Conservation (phyloP, 2,113 vertebrate genomes). For the Sprattus sprattus region DNA sequence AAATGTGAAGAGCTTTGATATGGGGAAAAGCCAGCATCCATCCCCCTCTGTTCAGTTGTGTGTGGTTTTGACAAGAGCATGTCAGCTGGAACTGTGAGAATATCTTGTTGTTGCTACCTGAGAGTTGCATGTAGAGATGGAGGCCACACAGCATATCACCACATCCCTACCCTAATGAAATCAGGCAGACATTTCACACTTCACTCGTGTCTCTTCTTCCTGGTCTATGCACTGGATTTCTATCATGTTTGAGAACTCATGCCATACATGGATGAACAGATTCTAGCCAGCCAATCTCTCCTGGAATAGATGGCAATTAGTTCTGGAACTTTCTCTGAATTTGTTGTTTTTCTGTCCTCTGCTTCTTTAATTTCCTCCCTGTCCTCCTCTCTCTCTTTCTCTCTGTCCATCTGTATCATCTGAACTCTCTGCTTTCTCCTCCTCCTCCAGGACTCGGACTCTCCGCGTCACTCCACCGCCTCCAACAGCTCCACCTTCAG, state of each 20-base stretch:
- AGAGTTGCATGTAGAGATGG: background rate
- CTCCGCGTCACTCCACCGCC: conserved; percentile 93
- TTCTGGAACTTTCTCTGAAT: background rate
- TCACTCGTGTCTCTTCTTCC: background rate
- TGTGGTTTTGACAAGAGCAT: background rate
- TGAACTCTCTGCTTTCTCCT: conserved; percentile 35
- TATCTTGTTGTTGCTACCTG: background rate
- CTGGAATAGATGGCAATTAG: background rate
- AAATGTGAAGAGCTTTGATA: background rate
- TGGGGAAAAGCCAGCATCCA: background rate
- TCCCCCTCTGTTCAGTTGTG: background rate
- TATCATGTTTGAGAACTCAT: background rate
- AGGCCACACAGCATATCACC: background rate
- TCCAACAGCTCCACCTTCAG: conserved; percentile 99
- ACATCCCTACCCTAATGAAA: background rate
- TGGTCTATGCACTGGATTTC: background rate
- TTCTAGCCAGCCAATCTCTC: background rate
- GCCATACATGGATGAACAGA: background rate
- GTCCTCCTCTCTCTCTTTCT: background rate
- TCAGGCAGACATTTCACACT: background rate
- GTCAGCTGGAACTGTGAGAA: background rate
- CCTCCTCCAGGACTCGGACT: conserved; percentile 89
- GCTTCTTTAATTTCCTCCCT: background rate
- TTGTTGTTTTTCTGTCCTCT: background rate
- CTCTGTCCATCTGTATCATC: background rate